These are phyloP conservation scores for Passer montanus DNA, from an alignment of 2,113 vertebrate species.

Conservation along the genomic window DNA sequence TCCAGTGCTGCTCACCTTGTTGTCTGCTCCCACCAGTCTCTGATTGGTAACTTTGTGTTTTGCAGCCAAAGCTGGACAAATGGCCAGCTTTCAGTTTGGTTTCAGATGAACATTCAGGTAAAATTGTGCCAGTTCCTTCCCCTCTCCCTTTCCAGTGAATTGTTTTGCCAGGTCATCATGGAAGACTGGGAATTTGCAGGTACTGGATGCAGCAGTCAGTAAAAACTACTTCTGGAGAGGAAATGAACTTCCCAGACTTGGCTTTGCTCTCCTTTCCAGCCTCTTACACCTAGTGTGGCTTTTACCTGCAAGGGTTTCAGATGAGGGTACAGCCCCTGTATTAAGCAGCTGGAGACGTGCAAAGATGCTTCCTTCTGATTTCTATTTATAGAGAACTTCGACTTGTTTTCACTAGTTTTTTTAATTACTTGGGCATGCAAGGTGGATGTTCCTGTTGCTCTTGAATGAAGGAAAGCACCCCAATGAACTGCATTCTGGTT, in stretches of 20 bases:
- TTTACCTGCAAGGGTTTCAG: neutral
- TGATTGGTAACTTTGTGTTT: neutral
- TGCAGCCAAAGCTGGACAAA: neutral
- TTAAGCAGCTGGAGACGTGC: neutral
- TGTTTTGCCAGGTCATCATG: neutral
- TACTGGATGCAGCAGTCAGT: neutral
- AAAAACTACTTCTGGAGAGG: neutral
- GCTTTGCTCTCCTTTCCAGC: neutral
- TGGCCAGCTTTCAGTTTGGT: neutral
- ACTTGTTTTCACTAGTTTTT: neutral
- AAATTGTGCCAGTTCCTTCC: neutral
- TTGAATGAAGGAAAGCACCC: neutral
- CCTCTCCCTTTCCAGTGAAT: neutral
- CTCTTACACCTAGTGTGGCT: neutral
- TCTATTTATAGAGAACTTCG: neutral
- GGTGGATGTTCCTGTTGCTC: neutral
- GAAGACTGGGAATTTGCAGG: neutral
- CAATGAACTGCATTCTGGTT: neutral
- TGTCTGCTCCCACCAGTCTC: neutral
- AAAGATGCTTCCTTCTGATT: neutral
- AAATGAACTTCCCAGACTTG: neutral
- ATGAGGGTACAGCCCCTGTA: neutral
- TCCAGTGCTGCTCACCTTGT: neutral
- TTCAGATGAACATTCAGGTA: neutral
- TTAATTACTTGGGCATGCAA: neutral